Evolutionary conservation across 2,113 vertebrate species (phyloP), one percentile per base, ranked within the genome.

Genomic region (Etheostoma cragini): DNA sequence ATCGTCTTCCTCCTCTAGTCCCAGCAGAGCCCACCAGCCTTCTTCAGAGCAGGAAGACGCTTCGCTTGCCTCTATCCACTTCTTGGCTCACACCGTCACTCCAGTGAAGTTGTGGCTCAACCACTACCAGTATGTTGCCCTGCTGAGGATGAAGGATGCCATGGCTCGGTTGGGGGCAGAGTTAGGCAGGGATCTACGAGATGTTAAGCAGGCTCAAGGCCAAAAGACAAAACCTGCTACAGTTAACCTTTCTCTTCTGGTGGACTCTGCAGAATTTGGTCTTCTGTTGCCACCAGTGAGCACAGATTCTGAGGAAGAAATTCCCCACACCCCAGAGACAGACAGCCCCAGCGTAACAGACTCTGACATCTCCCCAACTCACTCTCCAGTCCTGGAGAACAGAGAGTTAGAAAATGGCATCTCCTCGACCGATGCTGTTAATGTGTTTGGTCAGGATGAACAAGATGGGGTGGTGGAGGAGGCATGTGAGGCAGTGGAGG

Each of bases 111-210:
- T 97, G 93, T 95, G 96, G 81, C 95, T 99, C n/a, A 97, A 98
- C 83, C 98, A 99, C 91, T 99, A 99, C 89, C 97, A 99, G 73
- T 99, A 98, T 52, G 91, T 99, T 54, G 97, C 97, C 7, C 94
- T 99, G 54, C 95, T 99, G 76, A 95, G 98, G 76, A 95, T 98
- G 94, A 98, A 96, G 82, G 98, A 99, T 58, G 89, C 95, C 61
- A 89, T 99, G 76, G 94, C 95, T 22, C 86, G 90, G 0, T 90
- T 99, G n/a, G 96, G 96, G 4, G 90, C 90, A 17, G 96, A 98
- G 88, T 86, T 98, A 90, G 83, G 94, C 30, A 94, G 92, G 54
- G 96, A 97, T 21, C 93, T 94, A 1, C 93, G 94, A 79, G 86
- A 87, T 19, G 78, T 86, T 81, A 95, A 68, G 65, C 93, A 82